Evolutionary conservation across 2,113 vertebrate species (phyloP).

Genomic region (Pelmatolapia mariae): DNA sequence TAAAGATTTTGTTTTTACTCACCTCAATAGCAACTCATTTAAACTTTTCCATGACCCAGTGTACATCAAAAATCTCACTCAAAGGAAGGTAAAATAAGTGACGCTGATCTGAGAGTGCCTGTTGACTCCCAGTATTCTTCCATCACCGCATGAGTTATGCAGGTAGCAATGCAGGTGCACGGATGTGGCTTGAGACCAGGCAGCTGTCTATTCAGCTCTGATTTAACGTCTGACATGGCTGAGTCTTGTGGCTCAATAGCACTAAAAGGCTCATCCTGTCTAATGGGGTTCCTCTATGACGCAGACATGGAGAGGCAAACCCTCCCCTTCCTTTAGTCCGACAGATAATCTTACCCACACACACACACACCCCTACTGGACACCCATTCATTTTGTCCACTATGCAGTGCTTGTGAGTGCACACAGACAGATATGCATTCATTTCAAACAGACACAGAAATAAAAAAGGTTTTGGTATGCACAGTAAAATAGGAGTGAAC

Average conservation of each 20-base stretch:
- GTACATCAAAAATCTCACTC: background rate
- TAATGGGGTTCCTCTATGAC: slow-evolving; percentile 72
- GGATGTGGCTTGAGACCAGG: slow-evolving; percentile 10
- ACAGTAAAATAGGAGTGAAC: background rate
- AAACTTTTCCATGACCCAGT: background rate
- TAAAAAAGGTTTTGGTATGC: background rate
- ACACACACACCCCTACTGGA: slow-evolving; percentile 17
- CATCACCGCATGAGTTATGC: background rate
- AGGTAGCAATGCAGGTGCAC: background rate
- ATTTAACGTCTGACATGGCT: slow-evolving; percentile 60
- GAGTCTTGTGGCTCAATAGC: slow-evolving; percentile 64
- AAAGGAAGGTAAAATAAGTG: background rate
- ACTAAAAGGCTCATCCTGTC: slow-evolving; percentile 72
- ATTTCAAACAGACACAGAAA: background rate
- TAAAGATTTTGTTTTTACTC: background rate
- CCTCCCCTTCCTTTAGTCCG: slow-evolving; percentile 21
- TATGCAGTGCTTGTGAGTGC: background rate
- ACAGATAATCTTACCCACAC: slow-evolving; percentile 29
- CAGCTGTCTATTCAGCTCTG: slow-evolving; percentile 51
- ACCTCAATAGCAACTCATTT: background rate
- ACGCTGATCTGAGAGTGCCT: background rate
- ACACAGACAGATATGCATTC: background rate
- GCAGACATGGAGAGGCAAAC: slow-evolving; percentile 44
- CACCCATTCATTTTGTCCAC: slow-evolving; percentile 4
- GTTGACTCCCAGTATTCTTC: background rate